These are phyloP conservation scores for Perizoma flavofasciatum DNA, from an alignment of 2,888 invertebrate genomes.

Conservation along the genomic window DNA sequence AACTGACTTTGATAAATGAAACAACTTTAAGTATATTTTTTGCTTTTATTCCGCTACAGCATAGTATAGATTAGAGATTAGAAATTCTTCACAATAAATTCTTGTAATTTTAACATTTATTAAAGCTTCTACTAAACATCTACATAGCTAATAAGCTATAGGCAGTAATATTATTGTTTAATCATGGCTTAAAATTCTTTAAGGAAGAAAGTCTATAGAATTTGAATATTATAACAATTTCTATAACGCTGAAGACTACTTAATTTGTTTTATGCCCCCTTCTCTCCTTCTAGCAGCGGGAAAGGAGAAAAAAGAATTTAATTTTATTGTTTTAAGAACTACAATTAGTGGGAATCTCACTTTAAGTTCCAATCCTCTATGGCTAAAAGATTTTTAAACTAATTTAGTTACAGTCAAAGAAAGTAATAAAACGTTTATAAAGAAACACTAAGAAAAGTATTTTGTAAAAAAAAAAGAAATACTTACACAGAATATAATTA, in stretches of 20 bases:
- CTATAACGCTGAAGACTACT: constrained; percentile 39
- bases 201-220: constrained; percentile 69
- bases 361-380: constrained; percentile 31
- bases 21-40: constrained; percentile 60
- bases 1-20: constrained; percentile 54
- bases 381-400: constrained; percentile 4
- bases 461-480: too few relatives aligned
- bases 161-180: constrained; percentile 67
- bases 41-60: constrained; percentile 77
- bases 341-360: constrained; percentile 50
- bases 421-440: neutral
- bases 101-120: constrained; percentile 62
- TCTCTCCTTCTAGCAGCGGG: constrained; percentile 80
- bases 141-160: constrained; percentile 64
- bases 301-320: constrained; percentile 62
- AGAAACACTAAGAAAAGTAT: too few relatives aligned
- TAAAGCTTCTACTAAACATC: constrained; percentile 71
- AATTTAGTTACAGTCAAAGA: neutral
- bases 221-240: constrained; percentile 67
- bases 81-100: constrained; percentile 69
- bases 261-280: constrained; percentile 61
- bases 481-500: too few relatives aligned
- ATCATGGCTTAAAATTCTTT: constrained; percentile 76
- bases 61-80: constrained; percentile 68
- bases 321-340: constrained; percentile 42